A percentile compares a stretch with the other conserved stretches of the same genome.
phyloP scores from a whole-genome alignment of 2,888 invertebrate species.

The Eremobia ochroleuca region DNA sequence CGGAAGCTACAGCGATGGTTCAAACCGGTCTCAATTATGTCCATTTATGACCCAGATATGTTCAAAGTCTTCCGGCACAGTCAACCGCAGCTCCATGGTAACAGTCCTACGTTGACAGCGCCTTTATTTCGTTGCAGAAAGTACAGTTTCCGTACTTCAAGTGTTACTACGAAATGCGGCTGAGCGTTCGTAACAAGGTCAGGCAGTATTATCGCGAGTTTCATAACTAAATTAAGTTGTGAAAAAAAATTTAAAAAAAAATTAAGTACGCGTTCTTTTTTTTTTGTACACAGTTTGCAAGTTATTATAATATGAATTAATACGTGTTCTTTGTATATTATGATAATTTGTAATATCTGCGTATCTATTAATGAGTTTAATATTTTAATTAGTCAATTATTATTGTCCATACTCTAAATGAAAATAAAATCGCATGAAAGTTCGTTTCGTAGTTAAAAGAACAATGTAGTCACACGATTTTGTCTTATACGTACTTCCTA shows the following conservation, averaged over 20 bases:
- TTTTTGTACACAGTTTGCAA: constrained; percentile 3
- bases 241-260: constrained; percentile 24
- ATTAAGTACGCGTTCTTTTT: constrained; percentile 20
- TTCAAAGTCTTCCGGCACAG: constrained; percentile 51
- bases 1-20: constrained; percentile 41
- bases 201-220: constrained; percentile 24
- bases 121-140: constrained; percentile 5
- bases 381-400: too few relatives aligned
- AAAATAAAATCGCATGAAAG: too few relatives aligned
- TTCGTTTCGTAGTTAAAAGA: too few relatives aligned
- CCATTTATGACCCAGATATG: constrained; percentile 51
- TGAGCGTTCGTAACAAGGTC: constrained; percentile 37
- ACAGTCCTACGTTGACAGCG: not conserved
- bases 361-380: too few relatives aligned
- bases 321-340: constrained; percentile 37
- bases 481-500: too few relatives aligned
- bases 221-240: constrained; percentile 19
- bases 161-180: not conserved
- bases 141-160: constrained; percentile 19
- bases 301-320: constrained; percentile 4
- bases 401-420: too few relatives aligned
- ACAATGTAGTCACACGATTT: too few relatives aligned
- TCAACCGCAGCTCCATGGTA: not conserved
- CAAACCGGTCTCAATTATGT: constrained; percentile 46
- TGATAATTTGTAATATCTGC: constrained; percentile 15